Percentiles rank a stretch among this genome's conserved stretches.
Evolutionary conservation across 1,140 invertebrate species (phyloP).

Genomic region (Drosophila sulfurigaster): DNA sequence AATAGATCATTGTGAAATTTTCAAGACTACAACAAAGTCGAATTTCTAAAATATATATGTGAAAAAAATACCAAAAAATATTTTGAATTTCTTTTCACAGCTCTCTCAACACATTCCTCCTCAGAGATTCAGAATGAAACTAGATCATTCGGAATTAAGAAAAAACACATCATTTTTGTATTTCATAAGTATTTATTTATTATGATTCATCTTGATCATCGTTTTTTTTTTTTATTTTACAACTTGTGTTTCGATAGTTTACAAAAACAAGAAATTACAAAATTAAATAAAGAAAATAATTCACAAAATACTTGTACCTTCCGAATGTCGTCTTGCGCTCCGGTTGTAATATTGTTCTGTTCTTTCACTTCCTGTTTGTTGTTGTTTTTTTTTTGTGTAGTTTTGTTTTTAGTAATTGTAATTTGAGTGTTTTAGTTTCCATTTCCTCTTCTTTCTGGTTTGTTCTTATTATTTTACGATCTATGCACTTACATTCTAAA

Average conservation of each 20-base stretch:
- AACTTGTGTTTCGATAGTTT: slow-evolving; percentile 36
- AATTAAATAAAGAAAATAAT: slow-evolving; percentile 35
- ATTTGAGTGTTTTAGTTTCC: slow-evolving; percentile 11
- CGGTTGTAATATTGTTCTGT: slow-evolving; percentile 16
- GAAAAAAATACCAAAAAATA: slow-evolving; percentile 1
- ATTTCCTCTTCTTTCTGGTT: slow-evolving; percentile 16
- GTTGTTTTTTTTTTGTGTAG: background rate
- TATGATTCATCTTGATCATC: slow-evolving; percentile 29
- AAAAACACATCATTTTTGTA: background rate
- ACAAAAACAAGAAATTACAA: slow-evolving; percentile 22
- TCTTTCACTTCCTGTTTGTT: background rate
- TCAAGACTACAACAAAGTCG: background rate
- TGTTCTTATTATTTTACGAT: slow-evolving; percentile 30
- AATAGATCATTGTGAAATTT: no score
- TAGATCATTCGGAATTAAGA: no score
- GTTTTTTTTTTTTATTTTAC: slow-evolving; percentile 37
- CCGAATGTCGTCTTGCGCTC: slow-evolving; percentile 9
- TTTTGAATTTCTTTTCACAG: no score
- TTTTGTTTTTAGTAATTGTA: slow-evolving; percentile 1
- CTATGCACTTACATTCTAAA: slow-evolving; percentile 51
- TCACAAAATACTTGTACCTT: slow-evolving; percentile 52
- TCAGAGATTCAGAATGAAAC: no score
- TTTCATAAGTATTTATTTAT: slow-evolving; percentile 40
- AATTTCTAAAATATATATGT: slow-evolving; percentile 10
- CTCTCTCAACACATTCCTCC: no score